A percentile compares a stretch with the other conserved stretches of the same genome.
These are phyloP conservation scores for Phortica okadai DNA, from an alignment of 2,888 invertebrate species.

Conservation along the genomic window DNA sequence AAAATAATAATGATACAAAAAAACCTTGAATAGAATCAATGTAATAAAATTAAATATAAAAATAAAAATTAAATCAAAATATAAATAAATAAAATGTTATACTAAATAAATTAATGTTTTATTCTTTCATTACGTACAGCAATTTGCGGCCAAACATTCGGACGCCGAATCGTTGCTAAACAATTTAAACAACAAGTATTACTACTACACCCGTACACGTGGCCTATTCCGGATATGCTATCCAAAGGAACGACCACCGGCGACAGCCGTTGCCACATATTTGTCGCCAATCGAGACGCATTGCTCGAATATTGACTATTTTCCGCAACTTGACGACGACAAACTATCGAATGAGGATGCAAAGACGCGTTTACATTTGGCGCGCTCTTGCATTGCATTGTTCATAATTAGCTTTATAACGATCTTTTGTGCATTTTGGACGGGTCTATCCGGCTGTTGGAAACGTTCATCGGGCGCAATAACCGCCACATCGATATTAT, in stretches of 20 bases:
- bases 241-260: constrained; percentile 92
- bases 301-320: constrained; percentile 96
- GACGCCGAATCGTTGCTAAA: constrained; percentile 84
- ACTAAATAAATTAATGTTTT: too few species aligned
- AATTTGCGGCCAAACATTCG: constrained; percentile 84
- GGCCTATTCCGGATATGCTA: constrained; percentile 96
- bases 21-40: too few species aligned
- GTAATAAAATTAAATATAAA: too few species aligned
- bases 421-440: constrained; percentile 95
- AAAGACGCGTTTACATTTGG: constrained; percentile 90
- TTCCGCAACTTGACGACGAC: constrained; percentile 79
- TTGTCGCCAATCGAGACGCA: constrained; percentile 95
- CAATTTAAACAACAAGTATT: constrained; percentile 89
- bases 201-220: constrained; percentile 93
- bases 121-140: constrained; percentile 77
- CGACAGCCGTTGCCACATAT: constrained; percentile 86
- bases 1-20: too few species aligned
- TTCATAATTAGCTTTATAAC: constrained; percentile 95
- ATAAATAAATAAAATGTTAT: too few species aligned
- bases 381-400: constrained; percentile 93
- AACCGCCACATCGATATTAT: constrained; percentile 90
- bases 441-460: constrained; percentile 98
- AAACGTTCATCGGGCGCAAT: constrained; percentile 95
- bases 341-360: constrained; percentile 80
- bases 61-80: too few species aligned